Percentiles rank a stretch among this genome's conserved stretches.
phyloP scores from a whole-genome alignment of 2,113 vertebrate genomes.

The Telmatochromis sp. region DNA sequence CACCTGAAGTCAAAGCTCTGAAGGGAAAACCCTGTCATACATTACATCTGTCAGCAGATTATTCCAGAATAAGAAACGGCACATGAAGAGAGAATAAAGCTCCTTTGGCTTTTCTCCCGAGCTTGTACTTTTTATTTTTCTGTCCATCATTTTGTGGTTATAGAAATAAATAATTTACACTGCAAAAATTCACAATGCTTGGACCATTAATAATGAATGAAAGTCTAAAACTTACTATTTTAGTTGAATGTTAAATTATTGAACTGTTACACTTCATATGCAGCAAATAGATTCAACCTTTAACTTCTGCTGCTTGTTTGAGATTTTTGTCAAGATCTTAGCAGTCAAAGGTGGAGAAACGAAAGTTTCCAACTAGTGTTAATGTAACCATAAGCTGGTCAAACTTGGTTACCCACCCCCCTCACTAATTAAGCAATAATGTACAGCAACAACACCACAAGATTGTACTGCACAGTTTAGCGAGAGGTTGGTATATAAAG shows the following conservation, averaged over 20 bases:
- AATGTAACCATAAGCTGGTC: neutral
- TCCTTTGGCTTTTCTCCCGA: neutral
- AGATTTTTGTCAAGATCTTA: neutral
- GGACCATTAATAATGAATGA: neutral
- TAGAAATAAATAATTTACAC: neutral
- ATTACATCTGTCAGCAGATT: neutral
- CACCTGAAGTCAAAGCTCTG: neutral
- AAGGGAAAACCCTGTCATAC: neutral
- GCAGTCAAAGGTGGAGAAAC: neutral
- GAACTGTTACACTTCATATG: neutral
- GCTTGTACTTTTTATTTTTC: neutral
- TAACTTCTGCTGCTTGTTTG: neutral
- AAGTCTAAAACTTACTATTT: neutral
- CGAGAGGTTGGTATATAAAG: fast-evolving
- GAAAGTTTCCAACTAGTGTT: fast-evolving
- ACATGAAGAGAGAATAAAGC: neutral
- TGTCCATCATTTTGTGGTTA: neutral
- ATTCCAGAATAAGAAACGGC: neutral
- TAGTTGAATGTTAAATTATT: neutral
- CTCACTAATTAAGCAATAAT: neutral
- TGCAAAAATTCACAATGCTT: neutral
- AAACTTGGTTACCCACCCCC: neutral
- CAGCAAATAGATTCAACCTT: neutral
- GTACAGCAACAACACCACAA: neutral
- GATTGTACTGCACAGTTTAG: neutral